Conservation (phyloP, 2,113 vertebrate species). For the Sorex araneus region DNA sequence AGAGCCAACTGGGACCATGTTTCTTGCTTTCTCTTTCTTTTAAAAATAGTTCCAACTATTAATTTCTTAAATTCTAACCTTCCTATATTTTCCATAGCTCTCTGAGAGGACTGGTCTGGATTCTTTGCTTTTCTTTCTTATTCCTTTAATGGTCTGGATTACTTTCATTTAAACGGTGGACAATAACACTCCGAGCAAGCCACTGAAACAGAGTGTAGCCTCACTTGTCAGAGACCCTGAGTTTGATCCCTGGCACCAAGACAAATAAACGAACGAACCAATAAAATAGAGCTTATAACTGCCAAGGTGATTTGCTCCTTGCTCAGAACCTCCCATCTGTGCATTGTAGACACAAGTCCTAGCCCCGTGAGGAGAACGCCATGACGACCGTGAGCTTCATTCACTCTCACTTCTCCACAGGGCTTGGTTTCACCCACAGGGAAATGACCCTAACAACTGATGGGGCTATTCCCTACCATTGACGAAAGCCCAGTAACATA, state of each 20-base stretch:
- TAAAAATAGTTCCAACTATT: conserved; percentile 61
- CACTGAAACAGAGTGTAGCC: no score
- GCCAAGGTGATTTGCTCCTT: not conserved
- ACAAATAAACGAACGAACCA: no score
- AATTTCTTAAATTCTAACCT: conserved; percentile 46
- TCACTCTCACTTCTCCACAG: not conserved
- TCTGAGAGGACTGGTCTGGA: not conserved
- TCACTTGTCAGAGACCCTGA: no score
- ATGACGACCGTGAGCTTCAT: not conserved
- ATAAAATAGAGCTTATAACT: not conserved
- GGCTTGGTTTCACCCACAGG: not conserved
- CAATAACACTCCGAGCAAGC: not conserved
- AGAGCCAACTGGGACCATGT: conserved; percentile 9
- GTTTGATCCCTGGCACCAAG: no score
- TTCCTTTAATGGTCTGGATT: not conserved
- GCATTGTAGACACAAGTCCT: not conserved
- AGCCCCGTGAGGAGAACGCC: not conserved
- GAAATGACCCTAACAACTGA: not conserved
- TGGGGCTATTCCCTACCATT: not conserved
- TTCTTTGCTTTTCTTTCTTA: not conserved
- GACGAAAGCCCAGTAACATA: conserved; percentile 12
- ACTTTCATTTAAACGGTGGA: conserved; percentile 33
- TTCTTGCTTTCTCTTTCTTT: conserved; percentile 55
- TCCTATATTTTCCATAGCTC: conserved; percentile 37
- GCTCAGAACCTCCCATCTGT: not conserved